These are phyloP conservation scores for Pygmarrhopalites habei DNA, from an alignment of 1,140 invertebrate species.

Conservation along the genomic window DNA sequence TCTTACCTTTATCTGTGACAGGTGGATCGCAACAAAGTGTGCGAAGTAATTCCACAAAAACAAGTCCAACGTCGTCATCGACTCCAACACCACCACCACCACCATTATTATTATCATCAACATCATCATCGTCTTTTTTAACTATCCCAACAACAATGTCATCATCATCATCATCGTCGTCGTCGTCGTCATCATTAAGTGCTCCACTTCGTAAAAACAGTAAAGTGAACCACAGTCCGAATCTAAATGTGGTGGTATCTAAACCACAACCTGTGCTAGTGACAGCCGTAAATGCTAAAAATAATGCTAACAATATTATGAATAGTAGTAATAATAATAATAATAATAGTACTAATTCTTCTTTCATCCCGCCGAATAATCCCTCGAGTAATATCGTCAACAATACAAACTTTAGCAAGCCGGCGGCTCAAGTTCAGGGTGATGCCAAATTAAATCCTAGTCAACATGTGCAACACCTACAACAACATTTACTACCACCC, in stretches of 20 bases:
- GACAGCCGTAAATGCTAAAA: conserved; percentile 15
- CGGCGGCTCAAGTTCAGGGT: conserved; percentile 18
- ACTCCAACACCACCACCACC: background rate
- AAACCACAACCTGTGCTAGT: conserved; percentile 16
- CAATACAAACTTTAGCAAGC: background rate
- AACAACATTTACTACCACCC: conserved; percentile 19
- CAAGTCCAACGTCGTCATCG: conserved; percentile 1
- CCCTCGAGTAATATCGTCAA: conserved; percentile 1
- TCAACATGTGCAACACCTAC: conserved; percentile 26
- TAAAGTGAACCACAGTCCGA: background rate
- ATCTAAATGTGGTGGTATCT: background rate
- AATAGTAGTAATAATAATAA: background rate
- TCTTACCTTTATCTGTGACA: background rate
- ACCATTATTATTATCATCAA: background rate
- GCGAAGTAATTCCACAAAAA: background rate
- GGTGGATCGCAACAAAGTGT: background rate
- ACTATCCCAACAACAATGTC: conserved; percentile 1
- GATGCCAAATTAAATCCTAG: conserved; percentile 25
- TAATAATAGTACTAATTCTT: conserved; percentile 1
- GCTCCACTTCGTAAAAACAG: conserved; percentile 1
- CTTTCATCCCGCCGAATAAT: conserved; percentile 2
- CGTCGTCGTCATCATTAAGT: conserved; percentile 4
- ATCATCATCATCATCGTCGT: background rate
- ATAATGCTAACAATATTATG: conserved; percentile 21
- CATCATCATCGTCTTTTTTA: conserved; percentile 2